Evolutionary conservation across 2,888 invertebrate genomes (phyloP).

Genomic region (Bellardia pandia): DNA sequence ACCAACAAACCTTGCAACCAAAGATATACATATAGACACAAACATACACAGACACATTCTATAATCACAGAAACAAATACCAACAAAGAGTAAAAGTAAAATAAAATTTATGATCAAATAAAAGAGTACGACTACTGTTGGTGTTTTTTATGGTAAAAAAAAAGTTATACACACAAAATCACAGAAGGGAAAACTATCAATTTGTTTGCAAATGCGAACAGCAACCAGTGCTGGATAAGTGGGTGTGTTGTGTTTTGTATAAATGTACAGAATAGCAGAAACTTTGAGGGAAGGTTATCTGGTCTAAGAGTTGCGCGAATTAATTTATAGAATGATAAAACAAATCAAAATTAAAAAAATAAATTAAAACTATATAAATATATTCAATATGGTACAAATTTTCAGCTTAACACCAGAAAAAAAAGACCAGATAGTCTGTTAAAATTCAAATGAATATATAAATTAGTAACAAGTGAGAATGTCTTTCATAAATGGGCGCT

Average conservation of each 20-base stretch:
- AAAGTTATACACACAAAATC: not conserved
- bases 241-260: slow-evolving; percentile 19
- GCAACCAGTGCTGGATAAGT: not conserved
- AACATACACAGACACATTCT: not conserved
- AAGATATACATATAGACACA: slow-evolving; percentile 10
- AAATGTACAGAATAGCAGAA: not conserved
- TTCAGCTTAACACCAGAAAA: no score
- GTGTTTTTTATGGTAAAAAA: slow-evolving; percentile 31
- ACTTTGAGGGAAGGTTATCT: slow-evolving; percentile 8
- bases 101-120: slow-evolving; percentile 69
- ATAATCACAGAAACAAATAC: slow-evolving; percentile 38
- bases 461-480: no score
- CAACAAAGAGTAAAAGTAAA: slow-evolving; percentile 53
- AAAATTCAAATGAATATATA: no score
- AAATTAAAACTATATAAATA: no score
- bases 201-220: slow-evolving; percentile 27
- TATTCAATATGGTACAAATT: no score
- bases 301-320: no score
- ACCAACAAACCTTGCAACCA: slow-evolving; percentile 18
- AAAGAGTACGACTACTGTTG: slow-evolving; percentile 48
- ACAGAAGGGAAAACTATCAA: slow-evolving; percentile 33
- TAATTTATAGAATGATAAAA: no score
- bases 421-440: no score
- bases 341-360: no score
- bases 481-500: no score